Percentiles rank a stretch among this genome's conserved stretches.
Conservation (phyloP, 2,113 vertebrate species). For the Parotia lawesii region DNA sequence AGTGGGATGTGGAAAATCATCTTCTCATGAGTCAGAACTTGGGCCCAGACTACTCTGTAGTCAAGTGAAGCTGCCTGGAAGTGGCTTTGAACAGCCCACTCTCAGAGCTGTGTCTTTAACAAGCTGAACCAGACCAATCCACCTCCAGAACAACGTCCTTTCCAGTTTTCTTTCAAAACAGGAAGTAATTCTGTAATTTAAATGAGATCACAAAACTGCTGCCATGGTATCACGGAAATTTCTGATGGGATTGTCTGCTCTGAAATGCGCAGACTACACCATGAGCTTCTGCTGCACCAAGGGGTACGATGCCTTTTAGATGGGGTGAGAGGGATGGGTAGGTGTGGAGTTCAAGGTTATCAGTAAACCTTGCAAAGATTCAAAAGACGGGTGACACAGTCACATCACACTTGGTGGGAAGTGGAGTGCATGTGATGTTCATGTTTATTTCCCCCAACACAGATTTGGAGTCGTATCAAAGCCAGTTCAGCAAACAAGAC, state of each 20-base stretch:
- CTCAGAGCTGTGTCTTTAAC: slow-evolving; percentile 12
- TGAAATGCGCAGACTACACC: neutral
- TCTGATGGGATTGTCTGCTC: neutral
- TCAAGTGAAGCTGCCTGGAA: neutral
- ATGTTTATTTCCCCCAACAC: neutral
- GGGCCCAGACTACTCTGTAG: neutral
- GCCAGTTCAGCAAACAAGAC: neutral
- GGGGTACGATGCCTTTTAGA: accelerated
- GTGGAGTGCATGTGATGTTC: neutral
- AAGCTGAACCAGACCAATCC: slow-evolving; percentile 34
- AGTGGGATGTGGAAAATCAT: neutral
- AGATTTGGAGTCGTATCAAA: neutral
- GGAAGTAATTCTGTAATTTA: neutral
- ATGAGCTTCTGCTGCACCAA: neutral
- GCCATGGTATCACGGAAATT: neutral
- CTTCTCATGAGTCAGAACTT: neutral
- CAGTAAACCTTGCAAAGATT: neutral
- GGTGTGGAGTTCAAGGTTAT: neutral
- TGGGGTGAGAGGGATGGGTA: neutral
- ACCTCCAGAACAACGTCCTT: neutral
- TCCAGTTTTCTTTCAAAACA: slow-evolving; percentile 36
- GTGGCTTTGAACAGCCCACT: slow-evolving; percentile 1
- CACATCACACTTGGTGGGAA: neutral
- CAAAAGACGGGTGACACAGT: neutral
- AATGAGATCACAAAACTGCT: neutral